A percentile compares a stretch with the other conserved stretches of the same genome.
phyloP scores from a whole-genome alignment of 64 coral and sea anemone species.

The Stichodactyla helianthus region DNA sequence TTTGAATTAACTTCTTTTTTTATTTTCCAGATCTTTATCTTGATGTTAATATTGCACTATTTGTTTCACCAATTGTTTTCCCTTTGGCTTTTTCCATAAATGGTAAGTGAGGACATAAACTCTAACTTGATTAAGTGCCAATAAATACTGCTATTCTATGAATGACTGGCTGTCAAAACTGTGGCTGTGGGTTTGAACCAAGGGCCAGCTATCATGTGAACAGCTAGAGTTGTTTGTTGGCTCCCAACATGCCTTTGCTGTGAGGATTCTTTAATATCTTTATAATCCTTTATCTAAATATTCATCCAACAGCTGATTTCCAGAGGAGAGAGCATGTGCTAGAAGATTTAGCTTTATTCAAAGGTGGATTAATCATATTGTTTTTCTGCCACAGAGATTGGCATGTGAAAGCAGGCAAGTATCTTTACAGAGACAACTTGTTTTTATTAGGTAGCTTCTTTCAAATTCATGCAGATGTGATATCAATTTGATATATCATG shows the following conservation, averaged over 20 bases:
- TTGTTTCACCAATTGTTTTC: constrained; percentile 96
- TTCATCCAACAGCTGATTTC: constrained; percentile 68
- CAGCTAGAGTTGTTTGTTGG: too few species aligned
- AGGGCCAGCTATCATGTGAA: neutral
- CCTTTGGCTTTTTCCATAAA: constrained; percentile 99
- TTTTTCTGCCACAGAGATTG: constrained; percentile 98
- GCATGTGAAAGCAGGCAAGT: constrained; percentile 70
- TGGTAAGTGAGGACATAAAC: constrained; percentile 47
- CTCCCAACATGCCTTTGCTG: neutral
- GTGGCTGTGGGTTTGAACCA: too few species aligned
- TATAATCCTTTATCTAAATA: neutral
- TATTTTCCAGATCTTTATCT: constrained; percentile 51
- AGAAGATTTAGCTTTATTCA: constrained; percentile 95
- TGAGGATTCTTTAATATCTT: neutral
- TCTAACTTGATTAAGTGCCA: neutral
- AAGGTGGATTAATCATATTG: constrained; percentile 76
- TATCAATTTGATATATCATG: too few species aligned
- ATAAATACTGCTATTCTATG: too few species aligned
- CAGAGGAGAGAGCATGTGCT: constrained; percentile 88
- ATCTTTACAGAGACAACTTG: neutral
- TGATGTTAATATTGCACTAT: constrained; percentile 94
- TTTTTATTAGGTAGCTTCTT: too few species aligned
- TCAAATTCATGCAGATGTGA: too few species aligned
- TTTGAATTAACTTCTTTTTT: neutral
- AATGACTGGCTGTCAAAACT: too few species aligned